phyloP scores from a whole-genome alignment of 2,888 invertebrate genomes.

The Apotomis capreana region DNA sequence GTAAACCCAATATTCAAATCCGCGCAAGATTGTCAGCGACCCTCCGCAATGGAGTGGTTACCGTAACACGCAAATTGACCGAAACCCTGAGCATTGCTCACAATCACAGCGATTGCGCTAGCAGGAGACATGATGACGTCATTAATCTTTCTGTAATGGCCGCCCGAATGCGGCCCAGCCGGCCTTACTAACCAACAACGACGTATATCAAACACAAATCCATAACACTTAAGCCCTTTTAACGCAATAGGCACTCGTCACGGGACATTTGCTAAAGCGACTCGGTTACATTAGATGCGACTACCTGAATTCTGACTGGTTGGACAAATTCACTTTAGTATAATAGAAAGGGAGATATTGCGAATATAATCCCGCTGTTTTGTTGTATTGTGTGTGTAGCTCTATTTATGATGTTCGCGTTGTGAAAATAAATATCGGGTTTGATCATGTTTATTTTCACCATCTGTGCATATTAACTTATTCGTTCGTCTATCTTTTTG shows the following conservation, averaged over 20 bases:
- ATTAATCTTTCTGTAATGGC: slow-evolving; percentile 76
- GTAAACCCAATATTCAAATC: slow-evolving; percentile 24
- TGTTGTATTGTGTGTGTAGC: no score
- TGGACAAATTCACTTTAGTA: slow-evolving; percentile 32
- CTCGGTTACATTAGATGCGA: slow-evolving; percentile 50
- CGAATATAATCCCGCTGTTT: slow-evolving; percentile 1
- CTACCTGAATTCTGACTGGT: slow-evolving; percentile 47
- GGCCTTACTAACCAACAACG: slow-evolving; percentile 17
- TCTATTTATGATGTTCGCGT: no score
- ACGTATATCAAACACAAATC: not conserved
- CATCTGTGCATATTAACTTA: no score
- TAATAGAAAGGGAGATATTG: slow-evolving; percentile 18
- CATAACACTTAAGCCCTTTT: not conserved
- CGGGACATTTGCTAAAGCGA: slow-evolving; percentile 66
- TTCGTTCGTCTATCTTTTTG: no score
- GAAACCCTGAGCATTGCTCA: slow-evolving; percentile 41
- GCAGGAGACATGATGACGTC: slow-evolving; percentile 71
- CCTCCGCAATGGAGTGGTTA: slow-evolving; percentile 31
- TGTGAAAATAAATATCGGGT: no score
- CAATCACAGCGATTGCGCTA: slow-evolving; percentile 60
- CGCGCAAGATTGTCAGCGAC: slow-evolving; percentile 33
- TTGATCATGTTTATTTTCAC: no score
- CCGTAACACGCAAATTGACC: slow-evolving; percentile 40
- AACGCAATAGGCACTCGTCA: slow-evolving; percentile 53
- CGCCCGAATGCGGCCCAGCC: slow-evolving; percentile 56